Evolutionary conservation across 2,888 invertebrate species (phyloP).

Genomic region (Helobdella robusta): DNA sequence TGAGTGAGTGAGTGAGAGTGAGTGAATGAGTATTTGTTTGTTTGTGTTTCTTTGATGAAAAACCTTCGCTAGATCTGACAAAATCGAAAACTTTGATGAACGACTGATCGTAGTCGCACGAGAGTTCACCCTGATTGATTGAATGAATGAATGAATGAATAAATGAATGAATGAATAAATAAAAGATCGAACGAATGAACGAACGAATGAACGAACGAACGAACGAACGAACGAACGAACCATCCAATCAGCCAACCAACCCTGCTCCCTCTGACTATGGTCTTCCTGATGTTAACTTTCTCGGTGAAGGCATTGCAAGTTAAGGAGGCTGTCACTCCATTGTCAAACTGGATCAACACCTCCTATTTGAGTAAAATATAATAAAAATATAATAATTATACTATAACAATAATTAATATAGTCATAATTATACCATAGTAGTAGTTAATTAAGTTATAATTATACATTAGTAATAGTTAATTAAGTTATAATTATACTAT

Average conservation of each 20-base stretch:
- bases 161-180: too few species aligned
- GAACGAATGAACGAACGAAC: too few species aligned
- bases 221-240: not conserved
- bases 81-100: slow-evolving; percentile 18
- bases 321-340: slow-evolving; percentile 20
- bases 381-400: too few species aligned
- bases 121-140: slow-evolving; percentile 21
- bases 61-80: not conserved
- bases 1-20: slow-evolving; percentile 25
- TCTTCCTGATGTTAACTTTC: slow-evolving; percentile 15
- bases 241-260: not conserved
- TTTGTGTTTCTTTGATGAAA: too few species aligned
- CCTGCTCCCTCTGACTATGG: slow-evolving; percentile 19
- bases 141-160: too few species aligned
- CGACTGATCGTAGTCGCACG: slow-evolving; percentile 23
- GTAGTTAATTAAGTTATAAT: too few species aligned
- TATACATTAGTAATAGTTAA: too few species aligned
- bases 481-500: too few species aligned
- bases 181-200: too few species aligned
- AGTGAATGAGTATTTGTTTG: slow-evolving; percentile 22
- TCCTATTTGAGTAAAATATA: too few species aligned
- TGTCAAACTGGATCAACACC: slow-evolving; percentile 15
- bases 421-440: too few species aligned
- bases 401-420: too few species aligned
- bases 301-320: slow-evolving; percentile 18